These are phyloP conservation scores for Chaetodon trifascialis DNA, from an alignment of 2,113 vertebrate species.

Conservation along the genomic window DNA sequence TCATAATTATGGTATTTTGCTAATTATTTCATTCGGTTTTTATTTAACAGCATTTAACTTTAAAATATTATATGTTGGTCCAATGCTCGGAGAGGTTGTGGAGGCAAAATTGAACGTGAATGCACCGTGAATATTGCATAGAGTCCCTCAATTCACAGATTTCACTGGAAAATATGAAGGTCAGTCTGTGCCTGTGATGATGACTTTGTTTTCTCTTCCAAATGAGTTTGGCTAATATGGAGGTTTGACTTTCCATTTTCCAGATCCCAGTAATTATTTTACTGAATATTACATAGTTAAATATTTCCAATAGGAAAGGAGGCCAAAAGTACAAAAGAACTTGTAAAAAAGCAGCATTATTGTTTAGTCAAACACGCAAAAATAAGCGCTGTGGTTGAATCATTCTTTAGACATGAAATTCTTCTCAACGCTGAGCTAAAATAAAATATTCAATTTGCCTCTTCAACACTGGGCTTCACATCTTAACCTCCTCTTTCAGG, in stretches of 20 bases:
- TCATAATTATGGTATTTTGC: too few relatives aligned
- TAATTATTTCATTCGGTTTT: too few relatives aligned
- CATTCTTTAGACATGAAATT: not conserved
- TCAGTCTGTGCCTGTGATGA: not conserved
- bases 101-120: too few relatives aligned
- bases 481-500: constrained; percentile 19
- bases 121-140: too few relatives aligned
- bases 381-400: constrained; percentile 9
- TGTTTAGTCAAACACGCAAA: not conserved
- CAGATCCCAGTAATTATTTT: not conserved
- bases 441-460: constrained; percentile 17
- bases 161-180: too few relatives aligned
- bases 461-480: not conserved
- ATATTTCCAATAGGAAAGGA: not conserved
- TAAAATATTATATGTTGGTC: too few relatives aligned
- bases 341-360: not conserved
- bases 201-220: not conserved
- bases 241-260: not conserved
- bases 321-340: not conserved
- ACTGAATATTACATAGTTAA: not conserved
- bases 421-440: constrained; percentile 15
- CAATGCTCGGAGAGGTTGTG: too few relatives aligned
- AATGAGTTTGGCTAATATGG: not conserved
- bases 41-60: too few relatives aligned
- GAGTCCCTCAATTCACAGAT: too few relatives aligned